Conservation (phyloP, 2,113 vertebrate genomes). For the Phylloscopus trochilus region DNA sequence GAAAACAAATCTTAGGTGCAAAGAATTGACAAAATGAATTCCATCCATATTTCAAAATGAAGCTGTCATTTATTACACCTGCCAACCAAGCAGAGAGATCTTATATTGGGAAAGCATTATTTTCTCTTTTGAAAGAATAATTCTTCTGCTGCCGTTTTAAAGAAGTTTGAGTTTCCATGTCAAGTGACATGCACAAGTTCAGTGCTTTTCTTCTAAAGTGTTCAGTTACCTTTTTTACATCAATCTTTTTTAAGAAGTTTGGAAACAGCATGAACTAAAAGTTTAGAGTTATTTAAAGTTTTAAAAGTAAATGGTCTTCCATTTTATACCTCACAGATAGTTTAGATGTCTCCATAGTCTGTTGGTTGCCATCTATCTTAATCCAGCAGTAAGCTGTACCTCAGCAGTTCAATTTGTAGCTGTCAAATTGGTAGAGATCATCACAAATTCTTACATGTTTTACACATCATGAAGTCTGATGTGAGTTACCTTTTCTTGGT, state of each 20-base stretch:
- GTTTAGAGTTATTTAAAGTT: not conserved
- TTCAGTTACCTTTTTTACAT: not conserved
- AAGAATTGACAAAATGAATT: not conserved
- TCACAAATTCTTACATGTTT: not conserved
- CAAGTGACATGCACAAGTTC: not conserved
- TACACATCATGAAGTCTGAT: not conserved
- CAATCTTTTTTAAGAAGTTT: not conserved
- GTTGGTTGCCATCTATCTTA: not conserved
- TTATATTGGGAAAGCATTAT: conserved; percentile 24
- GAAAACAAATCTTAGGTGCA: not conserved
- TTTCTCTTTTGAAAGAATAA: not conserved
- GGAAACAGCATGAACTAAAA: not conserved
- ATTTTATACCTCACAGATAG: not conserved
- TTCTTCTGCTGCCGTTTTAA: not conserved
- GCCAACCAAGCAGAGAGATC: conserved; percentile 56
- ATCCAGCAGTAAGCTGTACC: not conserved
- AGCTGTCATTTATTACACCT: conserved; percentile 2
- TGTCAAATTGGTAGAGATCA: not conserved
- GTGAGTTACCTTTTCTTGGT: conserved; percentile 60
- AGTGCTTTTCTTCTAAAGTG: not conserved
- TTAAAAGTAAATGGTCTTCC: not conserved
- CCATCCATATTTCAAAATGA: conserved; percentile 3
- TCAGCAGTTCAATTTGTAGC: not conserved
- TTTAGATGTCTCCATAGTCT: not conserved
- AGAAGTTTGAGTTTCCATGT: not conserved